Percentiles rank a stretch among this genome's conserved stretches.
Evolutionary conservation across 2,888 invertebrate species (phyloP).

Genomic region (Endomychus coccineus): DNA sequence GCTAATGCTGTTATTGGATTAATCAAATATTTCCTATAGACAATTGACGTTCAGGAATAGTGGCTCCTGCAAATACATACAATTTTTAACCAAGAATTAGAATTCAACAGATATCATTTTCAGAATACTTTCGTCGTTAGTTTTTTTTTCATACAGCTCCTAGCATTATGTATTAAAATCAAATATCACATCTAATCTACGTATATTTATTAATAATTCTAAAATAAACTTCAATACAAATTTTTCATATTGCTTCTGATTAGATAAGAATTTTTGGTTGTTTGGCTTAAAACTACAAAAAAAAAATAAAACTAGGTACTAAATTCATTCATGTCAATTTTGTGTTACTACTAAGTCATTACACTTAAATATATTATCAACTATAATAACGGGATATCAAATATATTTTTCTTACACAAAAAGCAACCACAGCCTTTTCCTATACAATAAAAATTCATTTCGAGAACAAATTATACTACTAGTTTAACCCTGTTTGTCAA

Average conservation of each 20-base stretch:
- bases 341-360: conserved; percentile 7
- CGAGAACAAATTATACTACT: conserved; percentile 13
- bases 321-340: conserved; percentile 5
- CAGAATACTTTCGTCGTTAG: too few species aligned
- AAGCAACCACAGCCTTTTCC: conserved; percentile 15
- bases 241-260: conserved; percentile 11
- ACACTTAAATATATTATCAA: conserved; percentile 7
- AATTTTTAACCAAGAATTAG: too few species aligned
- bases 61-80: too few species aligned
- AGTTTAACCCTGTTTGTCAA: conserved; percentile 26
- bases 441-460: conserved; percentile 11
- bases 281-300: conserved; percentile 8
- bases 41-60: too few species aligned
- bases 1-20: too few species aligned
- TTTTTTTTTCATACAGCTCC: too few species aligned
- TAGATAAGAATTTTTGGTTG: conserved; percentile 13
- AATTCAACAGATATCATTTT: too few species aligned
- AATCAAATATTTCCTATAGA: too few species aligned
- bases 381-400: conserved; percentile 9
- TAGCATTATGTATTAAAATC: too few species aligned
- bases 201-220: too few species aligned
- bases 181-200: too few species aligned
- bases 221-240: too few species aligned
- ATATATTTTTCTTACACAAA: conserved; percentile 12
- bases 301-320: conserved; percentile 6